A percentile compares a stretch with the other conserved stretches of the same genome.
These are phyloP conservation scores for Erebia epiphron DNA, from an alignment of 2,888 invertebrate genomes.

Conservation along the genomic window DNA sequence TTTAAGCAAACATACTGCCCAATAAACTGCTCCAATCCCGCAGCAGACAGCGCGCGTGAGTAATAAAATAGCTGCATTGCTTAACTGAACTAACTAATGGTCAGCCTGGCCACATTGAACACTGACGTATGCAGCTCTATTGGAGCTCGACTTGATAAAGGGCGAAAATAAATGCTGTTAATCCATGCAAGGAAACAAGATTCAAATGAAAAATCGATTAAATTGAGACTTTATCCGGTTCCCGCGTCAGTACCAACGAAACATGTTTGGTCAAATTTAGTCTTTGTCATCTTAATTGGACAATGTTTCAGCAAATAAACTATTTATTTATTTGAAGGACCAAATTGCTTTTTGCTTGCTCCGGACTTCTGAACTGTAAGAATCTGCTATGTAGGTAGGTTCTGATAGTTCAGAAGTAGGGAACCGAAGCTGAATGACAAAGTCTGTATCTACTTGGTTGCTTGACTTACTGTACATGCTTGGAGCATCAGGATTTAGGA, in stretches of 20 bases:
- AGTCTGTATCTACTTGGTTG: too few species aligned
- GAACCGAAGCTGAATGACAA: too few species aligned
- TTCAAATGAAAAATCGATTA: background rate
- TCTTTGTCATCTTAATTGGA: too few species aligned
- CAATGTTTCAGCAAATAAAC: too few species aligned
- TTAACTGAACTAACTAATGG: constrained; percentile 39
- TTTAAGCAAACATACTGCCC: constrained; percentile 22
- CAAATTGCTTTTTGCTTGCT: background rate
- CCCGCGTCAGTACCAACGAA: too few species aligned
- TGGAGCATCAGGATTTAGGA: too few species aligned
- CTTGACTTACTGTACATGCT: too few species aligned
- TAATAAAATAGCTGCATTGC: constrained; percentile 34
- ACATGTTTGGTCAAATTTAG: too few species aligned
- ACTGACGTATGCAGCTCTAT: constrained; percentile 39
- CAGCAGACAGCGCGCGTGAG: constrained; percentile 1
- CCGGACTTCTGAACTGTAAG: too few species aligned
- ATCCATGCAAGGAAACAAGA: background rate
- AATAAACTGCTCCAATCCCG: constrained; percentile 18
- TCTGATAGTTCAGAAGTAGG: too few species aligned
- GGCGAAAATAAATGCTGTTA: constrained; percentile 22
- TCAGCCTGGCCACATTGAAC: constrained; percentile 35
- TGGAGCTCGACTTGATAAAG: constrained; percentile 27
- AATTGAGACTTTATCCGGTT: background rate
- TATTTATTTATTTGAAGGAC: background rate
- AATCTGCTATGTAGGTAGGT: too few species aligned